Evolutionary conservation across 2,888 invertebrate species (phyloP), one percentile per base, ranked within the genome.

Genomic region (Acleris cristana): DNA sequence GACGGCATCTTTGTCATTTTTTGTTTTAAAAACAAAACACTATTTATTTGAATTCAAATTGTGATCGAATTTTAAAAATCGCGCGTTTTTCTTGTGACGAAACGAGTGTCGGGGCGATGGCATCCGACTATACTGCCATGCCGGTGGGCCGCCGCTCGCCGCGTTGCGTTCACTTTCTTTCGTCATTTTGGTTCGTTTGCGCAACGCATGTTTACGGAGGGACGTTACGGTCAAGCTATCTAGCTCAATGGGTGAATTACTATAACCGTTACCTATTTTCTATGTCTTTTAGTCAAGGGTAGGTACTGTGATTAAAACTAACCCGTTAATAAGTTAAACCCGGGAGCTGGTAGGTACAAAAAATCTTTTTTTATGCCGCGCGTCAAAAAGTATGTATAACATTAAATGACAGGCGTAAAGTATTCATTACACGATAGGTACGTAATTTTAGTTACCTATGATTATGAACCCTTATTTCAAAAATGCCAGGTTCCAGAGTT

Each of bases 151-250:
- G 65, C 68, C 69, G 73, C 70, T 73, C 72, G 72, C 73, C 73
- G 72, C 68, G 79, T 82, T 85, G 84, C 89, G 86, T 85, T 90
- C 90, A 90, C 91, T 91, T 91, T 91, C 91, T 91, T 91, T 91
- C 90, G 88, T 87, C 90, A 91, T 87, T 84, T 84, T 78, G 68
- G 75, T 69, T 71, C 74, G 79, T 74, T 85, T 88, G 84, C 89
- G 89, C 86, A 88, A 89, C 82, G 73, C 73, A 61, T 65, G 70
- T 64, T 67, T 59, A 52, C 49, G 66, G 74, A 77, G 78, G 79
- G 79, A 74, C 81, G 82, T 79, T 53, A 44, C 53, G 62, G 48
- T 49, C 53, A 54, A 40, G 45, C 52, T 62, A 66, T 62, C 61
- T 65, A 62, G 66, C 52, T 56, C 52, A 66, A 45, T 62, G 65